Evolutionary conservation across 2,888 invertebrate species (phyloP).

Genomic region (Pyrochroa serraticornis): DNA sequence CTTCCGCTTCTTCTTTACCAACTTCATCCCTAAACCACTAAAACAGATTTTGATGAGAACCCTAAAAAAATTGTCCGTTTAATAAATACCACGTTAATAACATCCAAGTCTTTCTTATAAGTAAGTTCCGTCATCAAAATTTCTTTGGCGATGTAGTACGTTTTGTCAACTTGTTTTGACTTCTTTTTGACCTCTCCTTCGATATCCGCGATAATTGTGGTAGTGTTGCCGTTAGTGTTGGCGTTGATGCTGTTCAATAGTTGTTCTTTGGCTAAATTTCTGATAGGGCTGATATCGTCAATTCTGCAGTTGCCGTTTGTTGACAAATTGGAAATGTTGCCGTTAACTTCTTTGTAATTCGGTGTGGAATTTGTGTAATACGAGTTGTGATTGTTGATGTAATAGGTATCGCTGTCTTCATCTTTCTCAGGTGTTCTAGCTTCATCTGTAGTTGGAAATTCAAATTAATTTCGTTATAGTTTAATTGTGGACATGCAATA

Average conservation of each 20-base stretch:
- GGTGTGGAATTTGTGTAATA: constrained; percentile 58
- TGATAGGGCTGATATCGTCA: constrained; percentile 44
- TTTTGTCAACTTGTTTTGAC: constrained; percentile 62
- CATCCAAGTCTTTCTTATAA: constrained; percentile 92
- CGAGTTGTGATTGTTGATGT: constrained; percentile 51
- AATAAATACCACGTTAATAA: constrained; percentile 80
- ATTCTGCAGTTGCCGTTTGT: constrained; percentile 54
- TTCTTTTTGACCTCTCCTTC: constrained; percentile 57
- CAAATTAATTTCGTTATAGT: neutral
- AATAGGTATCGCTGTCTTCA: constrained; percentile 31
- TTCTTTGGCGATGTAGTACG: constrained; percentile 89
- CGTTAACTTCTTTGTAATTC: constrained; percentile 53
- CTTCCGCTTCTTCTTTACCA: constrained; percentile 63
- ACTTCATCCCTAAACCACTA: constrained; percentile 77
- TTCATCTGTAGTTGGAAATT: constrained; percentile 38
- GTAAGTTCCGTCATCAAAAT: constrained; percentile 95
- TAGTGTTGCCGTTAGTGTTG: constrained; percentile 50
- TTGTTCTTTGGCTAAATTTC: constrained; percentile 51
- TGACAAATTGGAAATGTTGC: constrained; percentile 54
- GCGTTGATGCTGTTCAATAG: constrained; percentile 56
- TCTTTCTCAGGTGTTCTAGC: constrained; percentile 29
- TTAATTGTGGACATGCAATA: neutral
- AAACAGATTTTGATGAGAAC: constrained; percentile 3
- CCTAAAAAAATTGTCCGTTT: neutral
- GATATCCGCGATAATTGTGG: constrained; percentile 56